phyloP scores from a whole-genome alignment of 2,888 invertebrate genomes.

The Papilio demoleus region DNA sequence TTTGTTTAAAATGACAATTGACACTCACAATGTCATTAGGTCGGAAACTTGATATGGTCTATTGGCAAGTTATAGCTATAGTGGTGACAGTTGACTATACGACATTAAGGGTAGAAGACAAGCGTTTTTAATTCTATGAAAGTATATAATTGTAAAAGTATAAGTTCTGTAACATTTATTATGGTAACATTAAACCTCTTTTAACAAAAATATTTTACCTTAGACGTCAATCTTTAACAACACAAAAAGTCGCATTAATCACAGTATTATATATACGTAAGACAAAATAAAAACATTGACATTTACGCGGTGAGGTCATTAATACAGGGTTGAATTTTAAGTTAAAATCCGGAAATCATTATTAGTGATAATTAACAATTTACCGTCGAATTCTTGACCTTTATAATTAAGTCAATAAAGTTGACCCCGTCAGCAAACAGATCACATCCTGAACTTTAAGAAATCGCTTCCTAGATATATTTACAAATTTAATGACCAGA shows the following conservation, averaged over 20 bases:
- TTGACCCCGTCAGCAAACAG: constrained; percentile 26
- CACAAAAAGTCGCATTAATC: neutral
- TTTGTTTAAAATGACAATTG: no score
- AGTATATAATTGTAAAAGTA: no score
- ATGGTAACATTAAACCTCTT: no score
- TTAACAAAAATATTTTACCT: no score
- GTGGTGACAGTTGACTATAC: no score
- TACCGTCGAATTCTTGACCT: constrained; percentile 25
- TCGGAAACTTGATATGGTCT: no score
- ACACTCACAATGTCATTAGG: no score
- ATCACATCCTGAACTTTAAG: constrained; percentile 37
- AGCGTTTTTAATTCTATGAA: no score
- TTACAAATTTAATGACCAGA: neutral
- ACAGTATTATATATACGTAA: neutral
- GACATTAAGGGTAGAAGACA: no score
- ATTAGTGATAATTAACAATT: constrained; percentile 28
- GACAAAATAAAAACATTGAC: constrained; percentile 27
- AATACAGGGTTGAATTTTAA: constrained; percentile 24
- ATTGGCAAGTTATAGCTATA: no score
- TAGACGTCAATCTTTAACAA: no score
- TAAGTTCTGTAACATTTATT: no score
- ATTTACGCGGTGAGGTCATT: neutral
- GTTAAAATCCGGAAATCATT: constrained; percentile 29
- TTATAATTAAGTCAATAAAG: constrained; percentile 26
- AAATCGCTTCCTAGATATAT: constrained; percentile 18